Evolutionary conservation across 1,140 invertebrate genomes (phyloP).

Genomic region (Zaprionus camerounensis): DNA sequence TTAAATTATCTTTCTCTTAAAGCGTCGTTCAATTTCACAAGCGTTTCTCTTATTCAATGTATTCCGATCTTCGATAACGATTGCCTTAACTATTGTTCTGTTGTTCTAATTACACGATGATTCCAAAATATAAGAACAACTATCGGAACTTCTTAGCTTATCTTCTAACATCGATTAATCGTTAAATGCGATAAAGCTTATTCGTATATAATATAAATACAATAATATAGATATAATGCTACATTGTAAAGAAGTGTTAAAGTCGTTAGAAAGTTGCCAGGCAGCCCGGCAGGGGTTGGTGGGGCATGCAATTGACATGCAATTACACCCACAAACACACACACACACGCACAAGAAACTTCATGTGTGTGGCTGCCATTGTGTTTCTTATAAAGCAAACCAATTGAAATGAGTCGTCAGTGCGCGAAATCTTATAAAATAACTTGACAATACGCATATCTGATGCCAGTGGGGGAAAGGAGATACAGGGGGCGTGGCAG

Average conservation of each 20-base stretch:
- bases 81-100: too few relatives aligned
- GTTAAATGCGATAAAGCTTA: too few relatives aligned
- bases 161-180: too few relatives aligned
- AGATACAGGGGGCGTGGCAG: not conserved
- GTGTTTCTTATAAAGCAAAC: conserved; percentile 45
- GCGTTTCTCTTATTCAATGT: too few relatives aligned
- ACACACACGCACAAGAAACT: conserved; percentile 12
- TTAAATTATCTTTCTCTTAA: too few relatives aligned
- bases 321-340: conserved; percentile 63
- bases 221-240: too few relatives aligned
- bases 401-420: conserved; percentile 49
- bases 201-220: too few relatives aligned
- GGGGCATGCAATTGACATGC: conserved; percentile 76
- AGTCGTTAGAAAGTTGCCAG: conserved; percentile 54
- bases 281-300: not conserved
- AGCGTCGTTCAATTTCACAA: too few relatives aligned
- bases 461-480: not conserved
- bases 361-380: conserved; percentile 30
- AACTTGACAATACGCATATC: conserved; percentile 53
- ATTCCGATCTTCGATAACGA: too few relatives aligned
- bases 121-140: too few relatives aligned
- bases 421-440: conserved; percentile 74
- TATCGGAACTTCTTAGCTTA: too few relatives aligned
- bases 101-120: too few relatives aligned
- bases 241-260: conserved; percentile 7